These are phyloP conservation scores for Psephotus haematonotus DNA, from an alignment of 2,113 vertebrate genomes.

Conservation along the genomic window DNA sequence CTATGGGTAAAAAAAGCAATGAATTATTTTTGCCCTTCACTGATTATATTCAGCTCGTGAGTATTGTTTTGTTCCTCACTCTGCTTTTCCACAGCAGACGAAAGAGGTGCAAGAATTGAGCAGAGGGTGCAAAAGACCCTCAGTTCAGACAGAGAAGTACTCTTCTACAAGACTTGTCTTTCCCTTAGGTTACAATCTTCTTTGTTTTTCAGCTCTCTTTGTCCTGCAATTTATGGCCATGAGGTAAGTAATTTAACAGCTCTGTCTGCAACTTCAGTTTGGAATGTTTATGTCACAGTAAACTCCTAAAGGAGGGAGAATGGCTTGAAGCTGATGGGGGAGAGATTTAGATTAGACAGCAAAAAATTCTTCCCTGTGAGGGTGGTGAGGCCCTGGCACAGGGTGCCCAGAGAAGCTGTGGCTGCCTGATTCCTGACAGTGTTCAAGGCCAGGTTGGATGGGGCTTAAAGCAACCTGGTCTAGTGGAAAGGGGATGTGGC, in stretches of 20 bases:
- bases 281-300: background rate
- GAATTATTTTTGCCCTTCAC: background rate
- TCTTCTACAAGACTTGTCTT: background rate
- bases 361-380: background rate
- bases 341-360: background rate
- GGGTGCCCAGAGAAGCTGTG: background rate
- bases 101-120: background rate
- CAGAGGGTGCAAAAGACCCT: background rate
- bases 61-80: background rate
- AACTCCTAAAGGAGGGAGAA: background rate
- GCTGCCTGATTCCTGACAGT: background rate
- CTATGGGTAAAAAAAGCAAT: background rate
- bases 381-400: background rate
- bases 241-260: constrained; percentile 80
- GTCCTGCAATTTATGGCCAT: constrained; percentile 95
- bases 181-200: background rate
- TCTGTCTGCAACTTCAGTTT: background rate
- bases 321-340: background rate
- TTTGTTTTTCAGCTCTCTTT: constrained; percentile 88
- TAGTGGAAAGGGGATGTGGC: background rate
- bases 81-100: background rate
- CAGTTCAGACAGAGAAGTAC: background rate
- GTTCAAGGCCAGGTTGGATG: background rate
- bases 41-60: background rate
- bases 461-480: background rate